Conservation (phyloP, 2,888 invertebrate species). For the Drosophila parthenogenetica region DNA sequence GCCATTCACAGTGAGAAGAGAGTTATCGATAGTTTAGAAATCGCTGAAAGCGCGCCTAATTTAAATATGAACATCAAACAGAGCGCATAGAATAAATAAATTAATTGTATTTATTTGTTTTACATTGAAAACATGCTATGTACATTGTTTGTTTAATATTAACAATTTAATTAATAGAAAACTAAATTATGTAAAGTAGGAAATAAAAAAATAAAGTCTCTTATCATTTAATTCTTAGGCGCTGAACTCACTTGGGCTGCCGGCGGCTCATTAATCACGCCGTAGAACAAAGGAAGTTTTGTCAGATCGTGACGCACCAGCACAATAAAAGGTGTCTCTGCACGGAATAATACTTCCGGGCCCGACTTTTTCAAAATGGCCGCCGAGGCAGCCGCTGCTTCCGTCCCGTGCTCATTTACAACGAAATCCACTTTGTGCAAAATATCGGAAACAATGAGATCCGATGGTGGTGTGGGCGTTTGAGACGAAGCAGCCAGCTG, state of each 20-base stretch:
- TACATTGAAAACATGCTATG: conserved; percentile 3
- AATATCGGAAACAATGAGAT: conserved; percentile 87
- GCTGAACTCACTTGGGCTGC: conserved; percentile 22
- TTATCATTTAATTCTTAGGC: conserved; percentile 18
- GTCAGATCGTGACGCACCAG: conserved; percentile 88
- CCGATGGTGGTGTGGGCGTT: conserved; percentile 48
- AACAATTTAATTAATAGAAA: conserved; percentile 32
- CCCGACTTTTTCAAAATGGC: conserved; percentile 87
- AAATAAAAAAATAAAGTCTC: not conserved
- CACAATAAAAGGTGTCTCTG: conserved; percentile 89
- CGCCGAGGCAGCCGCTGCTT: conserved; percentile 88
- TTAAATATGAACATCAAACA: not conserved
- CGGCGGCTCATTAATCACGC: conserved; percentile 87
- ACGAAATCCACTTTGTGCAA: conserved; percentile 88
- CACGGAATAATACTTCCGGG: conserved; percentile 85
- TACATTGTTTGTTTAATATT: conserved; percentile 14
- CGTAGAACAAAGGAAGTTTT: conserved; percentile 89
- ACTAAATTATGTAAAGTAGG: conserved; percentile 11
- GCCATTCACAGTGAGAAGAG: conserved; percentile 25
- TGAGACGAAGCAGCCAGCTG: conserved; percentile 86
- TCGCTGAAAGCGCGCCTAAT: not conserved
- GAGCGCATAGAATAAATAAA: not conserved
- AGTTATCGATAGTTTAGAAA: conserved; percentile 26
- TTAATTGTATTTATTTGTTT: not conserved
- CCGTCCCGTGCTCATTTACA: conserved; percentile 88